Evolutionary conservation across 2,888 invertebrate species (phyloP).

Genomic region (Rhorus exstirpatorius): DNA sequence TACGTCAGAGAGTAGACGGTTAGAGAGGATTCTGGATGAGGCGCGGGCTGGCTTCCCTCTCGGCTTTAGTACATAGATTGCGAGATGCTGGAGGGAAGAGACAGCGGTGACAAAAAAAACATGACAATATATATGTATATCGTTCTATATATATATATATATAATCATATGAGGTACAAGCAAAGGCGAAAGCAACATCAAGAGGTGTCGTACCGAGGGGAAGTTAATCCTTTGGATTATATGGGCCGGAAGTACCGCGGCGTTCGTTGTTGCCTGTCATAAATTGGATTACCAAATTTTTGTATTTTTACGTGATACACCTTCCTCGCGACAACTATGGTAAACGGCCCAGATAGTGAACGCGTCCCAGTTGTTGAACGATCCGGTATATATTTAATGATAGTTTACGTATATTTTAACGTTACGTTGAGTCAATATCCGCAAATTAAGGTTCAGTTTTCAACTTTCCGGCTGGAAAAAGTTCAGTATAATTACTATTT

Average conservation of each 20-base stretch:
- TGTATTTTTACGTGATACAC: constrained; percentile 74
- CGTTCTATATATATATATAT: constrained; percentile 14
- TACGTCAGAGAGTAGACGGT: constrained; percentile 24
- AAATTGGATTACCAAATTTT: constrained; percentile 80
- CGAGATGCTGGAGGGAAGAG: constrained; percentile 34
- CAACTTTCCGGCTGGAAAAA: too few relatives aligned
- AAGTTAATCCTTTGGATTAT: constrained; percentile 80
- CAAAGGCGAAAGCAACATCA: constrained; percentile 50
- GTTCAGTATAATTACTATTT: too few relatives aligned
- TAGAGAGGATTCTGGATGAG: constrained; percentile 33
- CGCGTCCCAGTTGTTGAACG: too few relatives aligned
- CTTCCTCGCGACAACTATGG: background rate
- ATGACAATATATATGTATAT: constrained; percentile 15
- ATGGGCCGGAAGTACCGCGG: constrained; percentile 75
- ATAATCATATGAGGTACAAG: constrained; percentile 1
- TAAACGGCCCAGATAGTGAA: too few relatives aligned
- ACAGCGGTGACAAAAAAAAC: constrained; percentile 55
- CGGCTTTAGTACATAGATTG: constrained; percentile 44
- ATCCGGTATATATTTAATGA: too few relatives aligned
- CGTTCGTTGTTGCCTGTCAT: constrained; percentile 78
- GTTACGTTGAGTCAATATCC: too few relatives aligned
- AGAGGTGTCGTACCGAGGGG: constrained; percentile 56
- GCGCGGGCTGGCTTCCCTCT: constrained; percentile 34
- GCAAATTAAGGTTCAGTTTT: too few relatives aligned
- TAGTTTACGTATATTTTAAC: too few relatives aligned